These are phyloP conservation scores for Lethenteron reissneri DNA, from an alignment of 2,113 vertebrate species.

Conservation along the genomic window DNA sequence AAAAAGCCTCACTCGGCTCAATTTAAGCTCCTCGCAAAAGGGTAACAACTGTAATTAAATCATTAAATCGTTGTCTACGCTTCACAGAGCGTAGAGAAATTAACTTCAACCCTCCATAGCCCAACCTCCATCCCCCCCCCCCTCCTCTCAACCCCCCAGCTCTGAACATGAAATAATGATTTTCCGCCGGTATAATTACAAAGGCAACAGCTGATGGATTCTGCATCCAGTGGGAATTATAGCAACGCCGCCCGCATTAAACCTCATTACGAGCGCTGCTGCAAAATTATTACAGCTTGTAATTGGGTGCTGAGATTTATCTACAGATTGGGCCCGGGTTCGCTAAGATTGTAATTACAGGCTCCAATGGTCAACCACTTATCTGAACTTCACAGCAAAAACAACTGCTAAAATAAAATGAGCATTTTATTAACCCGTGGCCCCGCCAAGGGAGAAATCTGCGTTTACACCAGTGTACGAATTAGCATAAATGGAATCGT, in stretches of 20 bases:
- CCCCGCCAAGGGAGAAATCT: conserved; percentile 99
- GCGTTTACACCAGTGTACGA: conserved; percentile 98
- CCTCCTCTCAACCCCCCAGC: conserved; percentile 58
- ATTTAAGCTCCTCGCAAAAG: conserved; percentile 99
- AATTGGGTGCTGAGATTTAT: conserved; percentile 99
- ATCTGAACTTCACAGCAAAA: conserved; percentile 99
- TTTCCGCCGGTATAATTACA: conserved; percentile 99
- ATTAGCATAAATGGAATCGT: conserved; percentile 99
- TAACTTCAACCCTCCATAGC: conserved; percentile 35
- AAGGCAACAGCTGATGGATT: conserved; percentile 99
- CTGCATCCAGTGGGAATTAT: conserved; percentile 99
- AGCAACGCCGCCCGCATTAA: conserved; percentile 97
- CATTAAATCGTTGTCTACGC: conserved; percentile 99
- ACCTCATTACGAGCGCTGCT: conserved; percentile 99
- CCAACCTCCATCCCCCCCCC: conserved; percentile 28
- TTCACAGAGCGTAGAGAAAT: conserved; percentile 98
- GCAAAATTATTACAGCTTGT: conserved; percentile 99
- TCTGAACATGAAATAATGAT: conserved; percentile 99
- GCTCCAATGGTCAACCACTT: conserved; percentile 99
- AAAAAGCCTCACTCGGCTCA: conserved; percentile 55
- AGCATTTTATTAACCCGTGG: conserved; percentile 99
- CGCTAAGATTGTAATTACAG: conserved; percentile 99
- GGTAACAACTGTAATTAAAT: conserved; percentile 99
- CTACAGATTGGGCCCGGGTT: conserved; percentile 93
- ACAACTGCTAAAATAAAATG: conserved; percentile 99